Evolutionary conservation across 2,888 invertebrate genomes (phyloP).

Genomic region (Amiota mariae): DNA sequence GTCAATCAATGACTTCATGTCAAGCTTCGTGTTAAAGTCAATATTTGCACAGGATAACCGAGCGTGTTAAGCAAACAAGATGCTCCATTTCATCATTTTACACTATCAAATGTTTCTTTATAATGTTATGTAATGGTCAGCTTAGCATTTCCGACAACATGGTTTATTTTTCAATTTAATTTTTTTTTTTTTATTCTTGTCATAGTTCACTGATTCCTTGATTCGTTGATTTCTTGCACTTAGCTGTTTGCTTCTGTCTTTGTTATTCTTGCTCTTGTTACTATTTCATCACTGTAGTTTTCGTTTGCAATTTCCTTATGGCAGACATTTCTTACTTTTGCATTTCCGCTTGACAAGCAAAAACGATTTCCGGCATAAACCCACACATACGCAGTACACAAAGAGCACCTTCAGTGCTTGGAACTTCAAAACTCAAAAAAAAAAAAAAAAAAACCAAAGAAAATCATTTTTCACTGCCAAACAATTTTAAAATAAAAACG

Average conservation of each 20-base stretch:
- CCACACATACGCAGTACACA: too few relatives aligned
- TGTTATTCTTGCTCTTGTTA: background rate
- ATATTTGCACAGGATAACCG: slow-evolving; percentile 4
- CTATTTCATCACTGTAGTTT: background rate
- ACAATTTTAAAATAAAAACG: too few relatives aligned
- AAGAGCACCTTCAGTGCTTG: too few relatives aligned
- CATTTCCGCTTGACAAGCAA: slow-evolving; percentile 23
- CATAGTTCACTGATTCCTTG: too few relatives aligned
- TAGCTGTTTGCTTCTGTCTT: background rate
- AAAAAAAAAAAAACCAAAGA: too few relatives aligned
- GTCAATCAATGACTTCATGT: background rate
- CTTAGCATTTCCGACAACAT: slow-evolving; percentile 51
- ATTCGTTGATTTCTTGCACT: too few relatives aligned
- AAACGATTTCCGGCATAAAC: background rate
- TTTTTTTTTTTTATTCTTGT: too few relatives aligned
- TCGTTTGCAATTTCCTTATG: slow-evolving; percentile 4
- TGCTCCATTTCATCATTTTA: too few relatives aligned
- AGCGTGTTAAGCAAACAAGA: slow-evolving; percentile 1
- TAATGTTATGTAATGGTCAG: slow-evolving; percentile 53
- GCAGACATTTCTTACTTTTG: slow-evolving; percentile 13
- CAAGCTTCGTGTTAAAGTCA: background rate
- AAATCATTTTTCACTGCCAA: too few relatives aligned
- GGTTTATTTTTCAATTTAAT: background rate
- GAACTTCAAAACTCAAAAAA: too few relatives aligned
- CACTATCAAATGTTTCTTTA: too few relatives aligned